Conservation (phyloP, 2,888 invertebrate genomes). For the Nephrotoma flavescens region DNA sequence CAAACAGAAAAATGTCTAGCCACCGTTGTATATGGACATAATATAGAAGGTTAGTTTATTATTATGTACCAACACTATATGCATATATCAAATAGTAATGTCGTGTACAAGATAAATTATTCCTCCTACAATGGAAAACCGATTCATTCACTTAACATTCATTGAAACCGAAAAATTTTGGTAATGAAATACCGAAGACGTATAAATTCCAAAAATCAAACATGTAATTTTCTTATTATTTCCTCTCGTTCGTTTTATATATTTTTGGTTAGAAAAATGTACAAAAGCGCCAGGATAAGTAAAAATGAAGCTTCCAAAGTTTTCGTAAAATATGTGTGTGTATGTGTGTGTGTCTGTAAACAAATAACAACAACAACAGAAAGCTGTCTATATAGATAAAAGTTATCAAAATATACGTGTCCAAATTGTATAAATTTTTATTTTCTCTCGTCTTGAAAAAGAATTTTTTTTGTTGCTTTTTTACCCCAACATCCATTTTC, state of each 20-base stretch:
- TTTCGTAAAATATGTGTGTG: neutral
- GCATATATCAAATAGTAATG: neutral
- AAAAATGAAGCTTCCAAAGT: neutral
- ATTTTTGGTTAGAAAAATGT: neutral
- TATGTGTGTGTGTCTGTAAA: neutral
- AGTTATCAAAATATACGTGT: neutral
- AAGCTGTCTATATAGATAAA: neutral
- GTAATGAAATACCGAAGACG: neutral
- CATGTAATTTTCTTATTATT: neutral
- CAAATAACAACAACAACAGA: neutral
- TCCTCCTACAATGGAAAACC: neutral
- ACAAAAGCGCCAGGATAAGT: neutral
- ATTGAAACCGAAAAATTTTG: neutral
- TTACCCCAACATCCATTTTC: neutral
- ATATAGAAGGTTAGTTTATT: neutral
- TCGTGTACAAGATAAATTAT: neutral
- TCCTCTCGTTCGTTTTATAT: neutral
- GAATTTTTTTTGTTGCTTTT: neutral
- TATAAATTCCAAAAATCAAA: neutral
- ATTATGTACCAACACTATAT: neutral
- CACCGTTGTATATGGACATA: neutral
- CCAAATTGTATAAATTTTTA: neutral
- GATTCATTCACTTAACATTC: neutral
- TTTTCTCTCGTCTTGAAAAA: neutral
- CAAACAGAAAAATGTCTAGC: neutral